Conservation (phyloP, 2,888 invertebrate genomes). For the Dione vanillae region DNA sequence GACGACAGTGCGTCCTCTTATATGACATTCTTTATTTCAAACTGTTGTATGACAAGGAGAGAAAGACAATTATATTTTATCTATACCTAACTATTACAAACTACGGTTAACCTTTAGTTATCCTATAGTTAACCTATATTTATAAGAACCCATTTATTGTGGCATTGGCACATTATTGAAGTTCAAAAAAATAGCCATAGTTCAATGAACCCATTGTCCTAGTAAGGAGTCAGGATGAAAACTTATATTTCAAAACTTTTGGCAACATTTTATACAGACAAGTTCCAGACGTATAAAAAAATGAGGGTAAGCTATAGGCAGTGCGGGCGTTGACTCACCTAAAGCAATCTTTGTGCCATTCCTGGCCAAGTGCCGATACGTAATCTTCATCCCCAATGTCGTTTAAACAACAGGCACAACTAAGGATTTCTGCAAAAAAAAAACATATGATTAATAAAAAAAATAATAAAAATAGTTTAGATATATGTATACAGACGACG, state of each 20-base stretch:
- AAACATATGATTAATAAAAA: too few relatives aligned
- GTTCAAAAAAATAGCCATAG: not conserved
- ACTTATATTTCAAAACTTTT: not conserved
- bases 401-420: slow-evolving; percentile 90
- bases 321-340: slow-evolving; percentile 77
- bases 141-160: not conserved
- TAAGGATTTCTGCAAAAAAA: slow-evolving; percentile 63
- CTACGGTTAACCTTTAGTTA: too few relatives aligned
- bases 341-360: slow-evolving; percentile 96
- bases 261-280: not conserved
- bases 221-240: not conserved
- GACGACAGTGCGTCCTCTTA: too few relatives aligned
- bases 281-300: slow-evolving; percentile 14
- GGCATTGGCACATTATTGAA: not conserved
- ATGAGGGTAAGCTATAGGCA: slow-evolving; percentile 28
- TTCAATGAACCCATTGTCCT: not conserved
- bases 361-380: slow-evolving; percentile 91
- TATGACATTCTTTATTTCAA: too few relatives aligned
- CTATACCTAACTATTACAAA: too few relatives aligned
- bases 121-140: too few relatives aligned
- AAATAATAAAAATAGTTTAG: too few relatives aligned
- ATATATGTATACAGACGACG: too few relatives aligned
- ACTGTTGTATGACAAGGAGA: too few relatives aligned
- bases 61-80: too few relatives aligned
- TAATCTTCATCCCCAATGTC: slow-evolving; percentile 90